phyloP scores from a whole-genome alignment of 2,888 invertebrate genomes.

The Sphaeridia pumilis region DNA sequence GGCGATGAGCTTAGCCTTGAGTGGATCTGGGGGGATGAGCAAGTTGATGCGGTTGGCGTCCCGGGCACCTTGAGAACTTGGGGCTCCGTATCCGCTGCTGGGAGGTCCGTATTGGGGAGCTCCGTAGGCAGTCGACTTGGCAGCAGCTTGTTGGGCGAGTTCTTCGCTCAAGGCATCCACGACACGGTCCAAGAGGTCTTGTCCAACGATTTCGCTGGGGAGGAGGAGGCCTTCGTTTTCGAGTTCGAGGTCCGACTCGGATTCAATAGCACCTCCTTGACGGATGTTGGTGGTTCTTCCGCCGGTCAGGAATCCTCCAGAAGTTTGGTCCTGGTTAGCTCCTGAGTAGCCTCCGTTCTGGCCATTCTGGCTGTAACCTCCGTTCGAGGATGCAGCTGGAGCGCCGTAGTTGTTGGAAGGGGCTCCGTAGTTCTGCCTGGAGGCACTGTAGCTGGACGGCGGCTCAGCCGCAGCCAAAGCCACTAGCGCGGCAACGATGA shows the following conservation, averaged over 20 bases:
- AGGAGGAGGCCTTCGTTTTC: slow-evolving; percentile 10
- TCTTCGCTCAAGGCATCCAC: slow-evolving; percentile 11
- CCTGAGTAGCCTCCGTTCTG: not conserved
- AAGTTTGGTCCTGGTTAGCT: not conserved
- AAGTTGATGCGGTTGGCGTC: slow-evolving; percentile 5
- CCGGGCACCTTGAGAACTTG: not conserved
- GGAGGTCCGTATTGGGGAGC: slow-evolving; percentile 4
- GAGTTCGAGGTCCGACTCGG: slow-evolving; percentile 7
- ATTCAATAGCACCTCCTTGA: slow-evolving; percentile 6
- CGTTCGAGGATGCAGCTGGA: not conserved
- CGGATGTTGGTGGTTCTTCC: slow-evolving; percentile 1
- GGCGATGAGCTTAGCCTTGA: slow-evolving; percentile 16
- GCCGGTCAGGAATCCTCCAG: slow-evolving; percentile 1
- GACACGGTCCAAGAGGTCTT: slow-evolving; percentile 14
- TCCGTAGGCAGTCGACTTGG: slow-evolving; percentile 5
- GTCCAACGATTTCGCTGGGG: slow-evolving; percentile 11
- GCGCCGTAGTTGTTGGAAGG: not conserved
- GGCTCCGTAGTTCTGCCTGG: slow-evolving; percentile 5
- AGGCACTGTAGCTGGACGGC: slow-evolving; percentile 6
- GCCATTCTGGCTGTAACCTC: not conserved
- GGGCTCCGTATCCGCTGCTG: slow-evolving; percentile 2
- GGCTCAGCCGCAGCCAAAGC: slow-evolving; percentile 11
- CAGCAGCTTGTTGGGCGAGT: slow-evolving; percentile 8
- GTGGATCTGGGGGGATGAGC: slow-evolving; percentile 20
- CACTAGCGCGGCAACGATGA: slow-evolving; percentile 14